Base-by-base conservation (phyloP, 2,888 invertebrate genomes). In the Xylota sylvarum region DNA sequence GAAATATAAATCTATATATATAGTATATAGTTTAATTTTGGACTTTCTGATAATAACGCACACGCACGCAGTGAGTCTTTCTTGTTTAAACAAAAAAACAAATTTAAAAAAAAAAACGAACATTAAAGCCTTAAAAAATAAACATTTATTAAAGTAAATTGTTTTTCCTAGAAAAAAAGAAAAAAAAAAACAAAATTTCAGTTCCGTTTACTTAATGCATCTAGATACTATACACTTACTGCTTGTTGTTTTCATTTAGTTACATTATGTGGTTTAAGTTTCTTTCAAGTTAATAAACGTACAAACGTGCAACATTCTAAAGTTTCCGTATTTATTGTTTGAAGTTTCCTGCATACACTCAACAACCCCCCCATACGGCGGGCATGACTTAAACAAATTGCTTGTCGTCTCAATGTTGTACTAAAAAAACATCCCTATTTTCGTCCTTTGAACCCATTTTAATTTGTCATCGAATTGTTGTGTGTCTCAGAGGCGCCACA, bases 11-110 rank as follows among this genome's bases (percentile, higher is more conserved):
- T 70, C 73, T 10, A 55, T 46, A 37, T 72, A 65, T 55, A 73
- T 72, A 74, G 70, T 74, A 76, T 23, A 86, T 56, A 69, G 79
- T 90, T 89, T 90, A 89, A 90, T 90, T 91, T 92, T 92, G 92
- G 92, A 92, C 91, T 91, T 90, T 90, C 90, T 89, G 90, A 89
- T 90, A 91, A 90, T 90, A 90, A 89, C 92, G 93, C 93, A 93
- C 91, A 92, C 93, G 93, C 93, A 93, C 93, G 92, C 93, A 93
- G 93, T 93, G 93, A 93, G 93, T 92, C 91, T 90, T 90, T 83
- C 86, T 76, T 70, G 60, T 70, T 62, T 69, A 72, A 74, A 69
- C 77, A 78, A 65, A 70, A 55, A 30, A 65, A 58, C 1, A 72
- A 37, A 72, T 27, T 37, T 23, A 69, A 73, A 48, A 32, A 48